Percentiles rank a stretch among this genome's conserved stretches.
Evolutionary conservation across 2,888 invertebrate species (phyloP).

Genomic region (Syritta pipiens): DNA sequence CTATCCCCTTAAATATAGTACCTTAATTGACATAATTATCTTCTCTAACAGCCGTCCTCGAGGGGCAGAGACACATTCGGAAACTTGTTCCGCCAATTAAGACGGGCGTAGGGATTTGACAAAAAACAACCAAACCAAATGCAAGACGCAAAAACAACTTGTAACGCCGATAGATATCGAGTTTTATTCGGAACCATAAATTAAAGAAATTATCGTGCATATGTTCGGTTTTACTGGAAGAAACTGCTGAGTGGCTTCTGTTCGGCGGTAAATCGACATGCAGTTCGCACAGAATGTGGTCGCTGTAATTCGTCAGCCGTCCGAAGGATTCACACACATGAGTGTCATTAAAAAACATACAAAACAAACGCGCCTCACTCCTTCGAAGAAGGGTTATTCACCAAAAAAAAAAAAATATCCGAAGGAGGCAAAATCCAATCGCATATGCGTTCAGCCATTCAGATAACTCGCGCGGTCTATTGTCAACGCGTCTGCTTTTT

Average conservation of each 20-base stretch:
- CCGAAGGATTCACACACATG: constrained; percentile 37
- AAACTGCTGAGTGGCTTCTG: constrained; percentile 23
- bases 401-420: constrained; percentile 13
- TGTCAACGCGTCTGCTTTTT: constrained; percentile 64
- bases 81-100: constrained; percentile 34
- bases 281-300: not conserved
- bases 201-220: constrained; percentile 25
- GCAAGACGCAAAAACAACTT: not conserved
- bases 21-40: constrained; percentile 14
- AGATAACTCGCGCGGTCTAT: constrained; percentile 52
- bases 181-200: constrained; percentile 51
- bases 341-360: constrained; percentile 22
- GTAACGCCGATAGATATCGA: constrained; percentile 1
- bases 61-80: not conserved
- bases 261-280: constrained; percentile 6
- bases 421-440: constrained; percentile 46
- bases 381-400: constrained; percentile 52
- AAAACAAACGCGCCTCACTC: constrained; percentile 12
- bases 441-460: constrained; percentile 43
- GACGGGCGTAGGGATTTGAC: constrained; percentile 6
- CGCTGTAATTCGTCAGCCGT: constrained; percentile 14
- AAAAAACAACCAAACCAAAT: not conserved
- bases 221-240: not conserved
- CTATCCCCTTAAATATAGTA: constrained; percentile 2
- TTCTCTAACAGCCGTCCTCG: not conserved